Evolutionary conservation across 2,113 vertebrate species (phyloP), one percentile per base, ranked within the genome.

Genomic region (Coturnix japonica): DNA sequence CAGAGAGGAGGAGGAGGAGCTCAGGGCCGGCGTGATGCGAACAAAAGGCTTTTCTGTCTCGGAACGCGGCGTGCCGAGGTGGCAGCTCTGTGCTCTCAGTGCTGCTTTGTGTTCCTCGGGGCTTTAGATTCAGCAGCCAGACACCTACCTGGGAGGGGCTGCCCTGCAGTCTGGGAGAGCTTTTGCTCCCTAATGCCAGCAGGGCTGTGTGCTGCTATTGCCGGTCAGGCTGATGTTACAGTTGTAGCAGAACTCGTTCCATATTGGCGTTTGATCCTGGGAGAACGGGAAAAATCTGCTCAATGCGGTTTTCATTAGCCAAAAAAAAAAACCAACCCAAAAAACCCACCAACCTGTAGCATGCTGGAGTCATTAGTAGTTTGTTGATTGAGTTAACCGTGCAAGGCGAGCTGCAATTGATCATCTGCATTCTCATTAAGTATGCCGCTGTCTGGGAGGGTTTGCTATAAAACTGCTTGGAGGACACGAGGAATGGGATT

Each of bases 331-430:
- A 21, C 20, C 20, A 21, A 46, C 39, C 39, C 39, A 41, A 41
- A 41, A 41, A 41, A 41, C 39, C 41, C 41, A 41, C 19, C 16
- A 43, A 43, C 43, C 84, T 84, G 66, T 81, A 85, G 87, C 93
- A 92, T 95, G 78, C 85, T 96, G 81, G 93, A 90, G 74, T 94
- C 93, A 91, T 96, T 95, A 91, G 89, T 82, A 91, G 84, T 97
- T 96, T 95, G 93, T 89, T 96, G 89, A 80, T 94, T 96, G 93
- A 94, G 95, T 93, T 96, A 95, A 95, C 93, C 11, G 72, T 95
- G 95, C 91, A 91, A 87, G 86, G 91, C 64, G 5, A 88, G 84
- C 95, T 96, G 95, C 93, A 93, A 74, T 93, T 95, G 96, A 96
- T 96, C 96, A 95, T 88, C 91, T 84, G 66, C 88, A 26, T 95